A percentile compares a stretch with the other conserved stretches of the same genome.
phyloP scores from a whole-genome alignment of 2,888 invertebrate species.

The Netelia melanura region DNA sequence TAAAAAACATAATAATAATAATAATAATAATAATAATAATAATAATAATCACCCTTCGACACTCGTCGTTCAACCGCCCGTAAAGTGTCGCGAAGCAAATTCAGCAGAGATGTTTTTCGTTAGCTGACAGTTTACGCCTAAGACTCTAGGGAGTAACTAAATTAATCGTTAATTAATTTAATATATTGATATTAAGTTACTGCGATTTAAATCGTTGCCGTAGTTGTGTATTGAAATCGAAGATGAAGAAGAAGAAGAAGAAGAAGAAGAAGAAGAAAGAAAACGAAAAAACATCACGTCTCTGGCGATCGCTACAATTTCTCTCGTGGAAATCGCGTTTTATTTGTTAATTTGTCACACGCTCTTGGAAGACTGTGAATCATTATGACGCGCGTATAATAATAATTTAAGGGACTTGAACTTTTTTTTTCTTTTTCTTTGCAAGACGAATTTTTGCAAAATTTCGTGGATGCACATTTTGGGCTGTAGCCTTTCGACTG shows the following conservation, averaged over 20 bases:
- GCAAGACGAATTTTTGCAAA: not conserved
- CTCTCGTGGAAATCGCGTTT: not conserved
- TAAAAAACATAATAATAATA: slow-evolving; percentile 1
- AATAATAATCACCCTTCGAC: not conserved
- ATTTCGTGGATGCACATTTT: too few species aligned
- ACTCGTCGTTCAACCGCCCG: not conserved
- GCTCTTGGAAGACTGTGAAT: slow-evolving; percentile 55
- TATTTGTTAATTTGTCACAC: slow-evolving; percentile 20
- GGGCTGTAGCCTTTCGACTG: too few species aligned
- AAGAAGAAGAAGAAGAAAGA: slow-evolving; percentile 19
- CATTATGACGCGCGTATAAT: slow-evolving; percentile 16
- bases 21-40: not conserved
- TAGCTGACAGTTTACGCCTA: slow-evolving; percentile 32
- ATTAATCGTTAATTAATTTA: slow-evolving; percentile 63
- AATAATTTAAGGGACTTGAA: slow-evolving; percentile 27
- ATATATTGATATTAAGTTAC: slow-evolving; percentile 50
- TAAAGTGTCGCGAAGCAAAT: not conserved
- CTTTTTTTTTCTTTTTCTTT: not conserved
- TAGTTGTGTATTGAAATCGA: slow-evolving; percentile 6
- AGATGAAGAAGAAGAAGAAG: not conserved
- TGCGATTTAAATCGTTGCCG: slow-evolving; percentile 51
- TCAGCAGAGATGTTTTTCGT: slow-evolving; percentile 3
- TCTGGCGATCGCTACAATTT: slow-evolving; percentile 34
- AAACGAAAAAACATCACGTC: slow-evolving; percentile 18
- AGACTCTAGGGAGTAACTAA: slow-evolving; percentile 39